These are phyloP conservation scores for human DNA, from an alignment of 2,113 vertebrate species.

Conservation along the genomic window GRCh38 chr14:64910001-64910500, in stretches of 20 bases:
- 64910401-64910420: background rate
- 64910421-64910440: background rate
- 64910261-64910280: background rate
- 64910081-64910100: background rate
- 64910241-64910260: background rate
- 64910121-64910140: background rate
- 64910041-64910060: slow-evolving; percentile 40
- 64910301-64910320: background rate
- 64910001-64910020: background rate
- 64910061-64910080: slow-evolving; percentile 25
- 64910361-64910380: background rate
- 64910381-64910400: background rate
- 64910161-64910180: background rate
- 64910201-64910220: slow-evolving; percentile 7
- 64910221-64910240: slow-evolving; percentile 22
- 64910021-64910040: background rate
- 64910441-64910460: background rate
- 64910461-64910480: slow-evolving; percentile 19
- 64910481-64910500: background rate
- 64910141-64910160: background rate
- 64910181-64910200: slow-evolving; percentile 8
- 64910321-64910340: background rate
- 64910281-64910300: background rate
- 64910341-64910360: background rate
- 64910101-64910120: background rate